Evolutionary conservation across 2,888 invertebrate species (phyloP).

Genomic region (Amphiduros pacificus): DNA sequence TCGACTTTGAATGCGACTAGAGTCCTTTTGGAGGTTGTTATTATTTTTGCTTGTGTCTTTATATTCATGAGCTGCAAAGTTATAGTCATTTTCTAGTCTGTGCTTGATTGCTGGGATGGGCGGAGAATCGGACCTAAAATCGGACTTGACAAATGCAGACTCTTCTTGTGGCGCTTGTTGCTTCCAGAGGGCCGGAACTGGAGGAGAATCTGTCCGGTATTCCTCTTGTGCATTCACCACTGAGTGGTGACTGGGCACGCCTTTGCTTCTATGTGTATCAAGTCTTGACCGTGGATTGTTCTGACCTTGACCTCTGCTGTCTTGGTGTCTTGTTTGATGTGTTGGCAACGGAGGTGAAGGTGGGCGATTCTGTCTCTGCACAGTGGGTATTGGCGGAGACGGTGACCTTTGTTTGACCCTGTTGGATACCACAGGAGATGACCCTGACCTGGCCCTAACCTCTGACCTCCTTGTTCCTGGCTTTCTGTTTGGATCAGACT

Average conservation of each 20-base stretch:
- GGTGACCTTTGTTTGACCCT: neutral
- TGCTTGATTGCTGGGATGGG: constrained; percentile 27
- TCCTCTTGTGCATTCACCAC: neutral
- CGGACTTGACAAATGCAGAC: too few species aligned
- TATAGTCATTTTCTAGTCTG: constrained; percentile 7
- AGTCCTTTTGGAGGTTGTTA: neutral
- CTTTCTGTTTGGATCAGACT: neutral
- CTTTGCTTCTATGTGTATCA: neutral
- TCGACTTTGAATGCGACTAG: neutral
- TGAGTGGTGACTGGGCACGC: neutral
- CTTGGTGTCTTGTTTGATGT: neutral
- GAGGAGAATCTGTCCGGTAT: constrained; percentile 35
- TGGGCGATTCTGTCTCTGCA: neutral
- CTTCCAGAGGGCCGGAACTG: constrained; percentile 38
- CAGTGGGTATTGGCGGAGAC: constrained; percentile 1
- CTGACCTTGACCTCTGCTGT: constrained; percentile 8
- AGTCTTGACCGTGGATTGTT: constrained; percentile 8
- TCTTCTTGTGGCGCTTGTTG: too few species aligned
- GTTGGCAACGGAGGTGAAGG: neutral
- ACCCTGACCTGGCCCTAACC: constrained; percentile 2
- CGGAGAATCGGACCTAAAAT: constrained; percentile 18
- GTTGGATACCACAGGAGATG: neutral
- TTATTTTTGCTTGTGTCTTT: neutral
- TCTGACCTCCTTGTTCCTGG: neutral
- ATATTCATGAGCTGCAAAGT: neutral